A percentile compares a stretch with the other conserved stretches of the same genome.
These are phyloP conservation scores for Pseudomugil tenellus DNA, from an alignment of 2,797 vertebrate species.

Conservation along the genomic window DNA sequence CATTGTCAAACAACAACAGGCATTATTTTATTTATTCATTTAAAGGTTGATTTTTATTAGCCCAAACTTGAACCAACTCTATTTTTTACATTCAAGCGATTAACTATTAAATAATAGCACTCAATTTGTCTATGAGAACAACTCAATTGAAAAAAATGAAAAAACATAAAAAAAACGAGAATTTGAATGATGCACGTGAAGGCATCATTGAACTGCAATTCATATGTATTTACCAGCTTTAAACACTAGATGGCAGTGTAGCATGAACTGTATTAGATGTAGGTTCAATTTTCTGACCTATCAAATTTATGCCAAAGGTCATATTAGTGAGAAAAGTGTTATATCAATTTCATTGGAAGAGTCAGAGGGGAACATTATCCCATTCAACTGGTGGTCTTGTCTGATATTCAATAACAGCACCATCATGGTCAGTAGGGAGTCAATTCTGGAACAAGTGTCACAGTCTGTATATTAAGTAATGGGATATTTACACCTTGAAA, in stretches of 20 bases:
- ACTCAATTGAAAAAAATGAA: too few relatives aligned
- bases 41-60: neutral
- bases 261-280: neutral
- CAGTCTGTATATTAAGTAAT: conserved; percentile 29
- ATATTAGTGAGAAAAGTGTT: conserved; percentile 20
- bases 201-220: conserved; percentile 6
- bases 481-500: conserved; percentile 25
- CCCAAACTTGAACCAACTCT: too few relatives aligned
- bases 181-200: conserved; percentile 32
- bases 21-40: too few relatives aligned
- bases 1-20: neutral
- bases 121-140: neutral
- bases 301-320: conserved; percentile 34
- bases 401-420: conserved; percentile 40
- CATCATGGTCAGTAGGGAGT: conserved; percentile 12
- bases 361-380: conserved; percentile 40
- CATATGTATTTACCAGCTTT: neutral
- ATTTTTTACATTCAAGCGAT: too few relatives aligned
- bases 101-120: neutral
- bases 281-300: neutral
- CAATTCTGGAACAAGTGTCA: conserved; percentile 47
- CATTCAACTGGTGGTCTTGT: conserved; percentile 45
- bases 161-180: too few relatives aligned
- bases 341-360: conserved; percentile 38
- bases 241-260: conserved; percentile 42